phyloP scores from a whole-genome alignment of 2,113 vertebrate genomes.

The Prunella himalayana region DNA sequence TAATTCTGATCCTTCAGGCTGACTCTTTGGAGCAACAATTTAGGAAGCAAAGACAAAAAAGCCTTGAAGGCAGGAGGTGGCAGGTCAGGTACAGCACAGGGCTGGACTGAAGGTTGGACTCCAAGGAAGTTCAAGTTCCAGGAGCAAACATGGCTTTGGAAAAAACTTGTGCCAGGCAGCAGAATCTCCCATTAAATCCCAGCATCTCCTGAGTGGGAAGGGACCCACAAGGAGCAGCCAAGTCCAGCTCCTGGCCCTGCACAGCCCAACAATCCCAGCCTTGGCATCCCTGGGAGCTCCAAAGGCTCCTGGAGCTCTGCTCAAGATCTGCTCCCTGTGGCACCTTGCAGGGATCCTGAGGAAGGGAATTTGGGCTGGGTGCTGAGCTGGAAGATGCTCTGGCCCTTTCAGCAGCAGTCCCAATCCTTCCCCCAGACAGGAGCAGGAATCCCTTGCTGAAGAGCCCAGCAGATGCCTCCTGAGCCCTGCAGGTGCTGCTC shows the following conservation, averaged over 20 bases:
- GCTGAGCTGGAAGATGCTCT: not conserved
- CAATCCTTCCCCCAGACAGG: not conserved
- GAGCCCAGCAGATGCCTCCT: not conserved
- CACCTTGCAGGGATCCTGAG: not conserved
- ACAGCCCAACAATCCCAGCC: not conserved
- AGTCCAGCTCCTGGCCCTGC: not conserved
- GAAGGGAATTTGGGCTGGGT: not conserved
- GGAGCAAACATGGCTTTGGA: not conserved
- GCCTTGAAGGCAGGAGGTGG: not conserved
- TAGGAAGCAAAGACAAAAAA: not conserved
- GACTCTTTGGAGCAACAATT: not conserved
- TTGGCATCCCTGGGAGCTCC: not conserved
- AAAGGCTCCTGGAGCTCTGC: not conserved
- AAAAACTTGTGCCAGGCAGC: not conserved
- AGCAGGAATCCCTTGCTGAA: not conserved
- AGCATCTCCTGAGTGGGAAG: not conserved
- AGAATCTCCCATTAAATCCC: not conserved
- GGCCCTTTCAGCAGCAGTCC: not conserved
- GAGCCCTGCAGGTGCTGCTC: not conserved
- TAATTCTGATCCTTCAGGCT: not conserved
- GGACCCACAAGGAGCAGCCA: not conserved
- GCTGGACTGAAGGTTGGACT: not conserved
- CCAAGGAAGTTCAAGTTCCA: not conserved
- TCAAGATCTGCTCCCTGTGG: not conserved
- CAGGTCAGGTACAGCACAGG: not conserved